phyloP scores from a whole-genome alignment of 2,113 vertebrate species.

The Pelodiscus sinensis region DNA sequence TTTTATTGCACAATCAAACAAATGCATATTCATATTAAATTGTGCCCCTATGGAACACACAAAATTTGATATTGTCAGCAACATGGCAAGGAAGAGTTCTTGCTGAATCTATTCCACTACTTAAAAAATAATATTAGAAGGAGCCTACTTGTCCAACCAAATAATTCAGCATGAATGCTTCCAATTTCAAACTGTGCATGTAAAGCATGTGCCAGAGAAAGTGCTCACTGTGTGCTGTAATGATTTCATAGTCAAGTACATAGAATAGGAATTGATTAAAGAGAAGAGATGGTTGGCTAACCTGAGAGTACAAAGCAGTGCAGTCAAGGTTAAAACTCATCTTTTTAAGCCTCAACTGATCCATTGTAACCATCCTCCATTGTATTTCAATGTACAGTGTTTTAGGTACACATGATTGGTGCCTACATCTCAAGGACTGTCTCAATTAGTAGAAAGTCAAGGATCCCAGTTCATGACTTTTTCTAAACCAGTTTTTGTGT shows the following conservation, averaged over 20 bases:
- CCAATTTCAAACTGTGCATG: neutral
- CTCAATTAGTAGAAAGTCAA: neutral
- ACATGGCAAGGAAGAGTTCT: neutral
- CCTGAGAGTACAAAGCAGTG: neutral
- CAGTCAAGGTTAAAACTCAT: neutral
- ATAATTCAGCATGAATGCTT: neutral
- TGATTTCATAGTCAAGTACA: slow-evolving; percentile 58
- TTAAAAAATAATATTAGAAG: neutral
- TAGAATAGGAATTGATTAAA: slow-evolving; percentile 6
- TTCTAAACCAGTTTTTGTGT: neutral
- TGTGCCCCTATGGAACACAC: neutral
- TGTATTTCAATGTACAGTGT: neutral
- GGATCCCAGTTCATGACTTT: neutral
- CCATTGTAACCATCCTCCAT: neutral
- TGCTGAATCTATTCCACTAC: neutral
- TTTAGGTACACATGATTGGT: neutral
- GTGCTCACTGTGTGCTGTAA: neutral
- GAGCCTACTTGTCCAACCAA: neutral
- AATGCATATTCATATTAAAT: neutral
- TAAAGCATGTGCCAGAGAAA: neutral
- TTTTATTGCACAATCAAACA: fast-evolving
- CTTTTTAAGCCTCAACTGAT: neutral
- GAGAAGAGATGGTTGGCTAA: slow-evolving; percentile 5
- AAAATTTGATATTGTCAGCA: neutral
- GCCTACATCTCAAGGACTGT: neutral